Base-by-base conservation (phyloP, 1,140 invertebrate genomes). In the Caenorhabditis tropicalis region DNA sequence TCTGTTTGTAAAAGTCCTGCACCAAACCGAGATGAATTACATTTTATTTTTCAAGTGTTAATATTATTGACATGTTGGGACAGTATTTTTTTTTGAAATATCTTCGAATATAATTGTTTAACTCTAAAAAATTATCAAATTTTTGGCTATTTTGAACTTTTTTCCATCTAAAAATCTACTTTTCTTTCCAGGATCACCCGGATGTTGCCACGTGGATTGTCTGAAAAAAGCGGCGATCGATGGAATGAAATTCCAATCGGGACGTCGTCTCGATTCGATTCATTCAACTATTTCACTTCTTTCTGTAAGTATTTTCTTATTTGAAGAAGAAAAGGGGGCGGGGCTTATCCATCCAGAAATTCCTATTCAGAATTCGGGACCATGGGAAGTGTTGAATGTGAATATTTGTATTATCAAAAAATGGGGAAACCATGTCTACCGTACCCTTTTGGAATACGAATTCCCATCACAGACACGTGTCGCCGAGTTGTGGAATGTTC, bases 401-500 rank as follows among this genome's bases (percentile, higher is more conserved):
- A 29, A 24, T 3, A 21, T 74, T 7, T 43, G 36, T 15, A 43
- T 74, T 46, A n/a, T 74, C 15, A 74, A 74, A 31, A 39, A 24
- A 10, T 74, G 36, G 36, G 7, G 19, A 3, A 12, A n/a, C 3
- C 33, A 43, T 10, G 33, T 74, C 6, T 74, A 74, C 36, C 65
- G 65, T 24, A 74, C 65, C 29, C 36, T 43, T 5, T 9, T 74
- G 3, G 36, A 43, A n/a, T 74, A 74, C n/a, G 65, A 74, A n/a
- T 74, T 74, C 2, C n/a, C 65, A 1, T 74, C 65, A 10, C 65
- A 74, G n/a, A 43, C 65, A 43, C 65, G 65, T 74, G n/a, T 74
- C 19, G 65, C 65, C 29, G 65, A 74, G 36, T 31, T 74, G 65
- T 24, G 36, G 0, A 74, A 43, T 10, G 24, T n/a, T 9, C 1